phyloP scores from a whole-genome alignment of 2,113 vertebrate genomes.

The Numenius arquata region DNA sequence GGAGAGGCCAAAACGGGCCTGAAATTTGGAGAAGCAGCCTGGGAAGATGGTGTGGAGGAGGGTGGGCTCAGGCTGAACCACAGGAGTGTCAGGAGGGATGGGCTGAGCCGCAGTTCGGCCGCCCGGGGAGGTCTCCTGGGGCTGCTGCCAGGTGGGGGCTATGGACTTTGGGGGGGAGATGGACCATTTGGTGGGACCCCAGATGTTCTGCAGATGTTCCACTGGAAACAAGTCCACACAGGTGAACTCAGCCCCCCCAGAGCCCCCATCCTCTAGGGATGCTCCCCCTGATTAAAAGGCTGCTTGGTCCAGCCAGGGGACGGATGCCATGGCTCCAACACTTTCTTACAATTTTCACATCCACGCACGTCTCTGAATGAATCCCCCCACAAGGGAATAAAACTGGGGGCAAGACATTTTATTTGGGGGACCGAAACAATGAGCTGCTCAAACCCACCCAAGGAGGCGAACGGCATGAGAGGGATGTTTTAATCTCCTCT shows the following conservation, averaged over 20 bases:
- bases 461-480: background rate
- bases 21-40: background rate
- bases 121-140: background rate
- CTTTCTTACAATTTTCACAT: no score
- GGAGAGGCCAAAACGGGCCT: background rate
- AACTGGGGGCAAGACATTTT: background rate
- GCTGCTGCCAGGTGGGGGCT: background rate
- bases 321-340: fast-evolving
- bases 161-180: background rate
- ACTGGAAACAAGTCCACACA: background rate
- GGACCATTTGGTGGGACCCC: background rate
- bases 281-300: background rate
- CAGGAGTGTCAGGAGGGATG: fast-evolving
- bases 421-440: background rate
- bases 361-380: background rate
- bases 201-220: background rate
- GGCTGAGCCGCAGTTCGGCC: background rate
- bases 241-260: background rate
- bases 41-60: background rate
- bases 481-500: background rate
- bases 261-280: background rate
- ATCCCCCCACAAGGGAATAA: background rate
- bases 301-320: background rate
- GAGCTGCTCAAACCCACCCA: background rate
- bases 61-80: background rate